A percentile compares a stretch with the other conserved stretches of the same genome.
These are phyloP conservation scores for Paragorgia papillata DNA, from an alignment of 92 coral and sea anemone species.

Conservation along the genomic window DNA sequence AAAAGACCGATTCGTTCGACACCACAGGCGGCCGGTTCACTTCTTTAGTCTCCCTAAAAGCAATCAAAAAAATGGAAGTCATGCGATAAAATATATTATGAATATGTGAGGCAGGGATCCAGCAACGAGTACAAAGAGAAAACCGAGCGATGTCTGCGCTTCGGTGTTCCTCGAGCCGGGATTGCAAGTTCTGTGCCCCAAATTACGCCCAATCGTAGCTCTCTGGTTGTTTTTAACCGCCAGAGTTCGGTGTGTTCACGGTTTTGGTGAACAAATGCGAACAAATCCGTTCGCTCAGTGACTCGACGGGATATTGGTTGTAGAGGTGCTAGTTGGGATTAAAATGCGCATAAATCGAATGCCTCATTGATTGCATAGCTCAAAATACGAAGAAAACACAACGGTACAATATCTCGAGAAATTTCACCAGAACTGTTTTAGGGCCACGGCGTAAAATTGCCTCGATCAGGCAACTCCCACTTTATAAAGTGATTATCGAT, in stretches of 20 bases:
- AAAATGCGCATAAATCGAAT: conserved; percentile 27
- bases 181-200: not conserved
- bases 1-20: conserved; percentile 24
- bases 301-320: not conserved
- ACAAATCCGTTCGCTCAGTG: not conserved
- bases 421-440: too few species aligned
- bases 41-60: conserved; percentile 33
- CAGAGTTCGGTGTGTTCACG: not conserved
- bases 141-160: not conserved
- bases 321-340: not conserved
- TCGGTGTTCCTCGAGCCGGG: not conserved
- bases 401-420: not conserved
- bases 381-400: not conserved
- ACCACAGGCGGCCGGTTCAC: conserved; percentile 23
- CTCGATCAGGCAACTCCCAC: too few species aligned
- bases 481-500: too few species aligned
- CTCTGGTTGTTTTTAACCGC: not conserved
- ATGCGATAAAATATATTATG: conserved; percentile 40
- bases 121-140: conserved; percentile 8
- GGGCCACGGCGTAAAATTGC: too few species aligned
- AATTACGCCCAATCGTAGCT: not conserved
- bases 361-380: conserved; percentile 10
- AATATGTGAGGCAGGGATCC: conserved; percentile 11
- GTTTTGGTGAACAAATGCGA: conserved; percentile 6
- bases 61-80: conserved; percentile 41